Evolutionary conservation across 2,797 vertebrate genomes (phyloP), one percentile per base, ranked within the genome.

Genomic region (Siniperca obscura): DNA sequence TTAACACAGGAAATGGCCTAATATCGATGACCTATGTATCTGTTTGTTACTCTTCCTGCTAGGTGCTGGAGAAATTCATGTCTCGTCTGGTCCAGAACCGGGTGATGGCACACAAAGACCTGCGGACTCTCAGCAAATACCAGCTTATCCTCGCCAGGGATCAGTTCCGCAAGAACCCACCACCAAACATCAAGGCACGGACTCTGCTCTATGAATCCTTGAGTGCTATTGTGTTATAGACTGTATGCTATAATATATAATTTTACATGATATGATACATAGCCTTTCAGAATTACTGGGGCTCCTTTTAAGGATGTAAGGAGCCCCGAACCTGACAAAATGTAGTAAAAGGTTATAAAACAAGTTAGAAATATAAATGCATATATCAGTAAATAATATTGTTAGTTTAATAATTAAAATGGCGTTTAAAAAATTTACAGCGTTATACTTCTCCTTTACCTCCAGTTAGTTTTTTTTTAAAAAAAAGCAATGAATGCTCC

Each of bases 121-220:
- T 99, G 65, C 93, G 94, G 72, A 95, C 76, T 67, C 94, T 99
- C 66, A 96, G 96, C 46, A 99, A 99, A 89, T 99, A 97, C 85
- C 98, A 99, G 94, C 82, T 99, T 75, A 97, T 99, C 84, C 93
- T 99, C 19, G 96, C 97, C 70, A 96, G 98, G 87, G 98, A 99
- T 61, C 98, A 99, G 66, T 98, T 98, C 73, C 95, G 97, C 77
- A 97, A 97, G 90, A 99, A 99, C 82, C 97, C 98, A 0, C 94
- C 96, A 5, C 74, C 96, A 13, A 85, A 95, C 68, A 74, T 96
- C 66, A 78, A 78, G 95, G 98, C 55, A 86, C 1, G 68, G 5
- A 71, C 57, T 48, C 22, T 19, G 25, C 42, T 52, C 22, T 17
- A 12, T 14, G 1, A 10, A 69, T 67, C 1, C 14, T 30, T 46